Evolutionary conservation across 1,140 invertebrate genomes (phyloP).

Genomic region (Camponotus vicinus): DNA sequence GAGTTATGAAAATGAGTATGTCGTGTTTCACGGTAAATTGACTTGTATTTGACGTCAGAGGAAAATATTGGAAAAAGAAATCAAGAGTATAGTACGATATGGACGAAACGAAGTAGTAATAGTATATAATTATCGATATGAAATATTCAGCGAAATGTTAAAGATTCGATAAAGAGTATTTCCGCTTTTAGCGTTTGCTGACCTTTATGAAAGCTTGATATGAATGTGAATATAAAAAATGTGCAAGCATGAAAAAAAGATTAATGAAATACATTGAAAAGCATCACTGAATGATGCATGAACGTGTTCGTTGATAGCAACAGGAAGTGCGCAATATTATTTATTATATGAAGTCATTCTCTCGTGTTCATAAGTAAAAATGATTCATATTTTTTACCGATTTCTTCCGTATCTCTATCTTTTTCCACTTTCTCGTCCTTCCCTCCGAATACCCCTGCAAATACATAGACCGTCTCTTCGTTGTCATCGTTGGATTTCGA

Average conservation of each 20-base stretch:
- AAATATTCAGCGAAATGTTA: neutral
- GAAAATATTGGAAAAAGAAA: neutral
- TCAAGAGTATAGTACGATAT: constrained; percentile 13
- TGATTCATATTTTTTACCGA: constrained; percentile 66
- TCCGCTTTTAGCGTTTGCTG: constrained; percentile 6
- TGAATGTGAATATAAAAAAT: neutral
- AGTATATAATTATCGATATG: neutral
- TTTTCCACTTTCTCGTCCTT: constrained; percentile 75
- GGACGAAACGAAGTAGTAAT: neutral
- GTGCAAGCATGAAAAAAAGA: neutral
- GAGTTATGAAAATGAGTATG: neutral
- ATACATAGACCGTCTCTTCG: constrained; percentile 74
- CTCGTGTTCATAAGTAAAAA: neutral
- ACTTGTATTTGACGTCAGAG: constrained; percentile 11
- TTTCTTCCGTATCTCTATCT: constrained; percentile 71
- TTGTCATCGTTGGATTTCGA: constrained; percentile 54
- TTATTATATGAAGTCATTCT: neutral
- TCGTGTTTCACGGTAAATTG: neutral
- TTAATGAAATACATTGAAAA: neutral
- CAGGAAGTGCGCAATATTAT: neutral
- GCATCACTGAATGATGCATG: neutral
- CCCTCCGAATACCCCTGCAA: constrained; percentile 71
- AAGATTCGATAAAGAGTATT: constrained; percentile 11
- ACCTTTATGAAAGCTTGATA: neutral
- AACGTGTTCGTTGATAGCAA: neutral